Evolutionary conservation across 1,140 invertebrate genomes (phyloP).

Genomic region (Littorina saxatilis): DNA sequence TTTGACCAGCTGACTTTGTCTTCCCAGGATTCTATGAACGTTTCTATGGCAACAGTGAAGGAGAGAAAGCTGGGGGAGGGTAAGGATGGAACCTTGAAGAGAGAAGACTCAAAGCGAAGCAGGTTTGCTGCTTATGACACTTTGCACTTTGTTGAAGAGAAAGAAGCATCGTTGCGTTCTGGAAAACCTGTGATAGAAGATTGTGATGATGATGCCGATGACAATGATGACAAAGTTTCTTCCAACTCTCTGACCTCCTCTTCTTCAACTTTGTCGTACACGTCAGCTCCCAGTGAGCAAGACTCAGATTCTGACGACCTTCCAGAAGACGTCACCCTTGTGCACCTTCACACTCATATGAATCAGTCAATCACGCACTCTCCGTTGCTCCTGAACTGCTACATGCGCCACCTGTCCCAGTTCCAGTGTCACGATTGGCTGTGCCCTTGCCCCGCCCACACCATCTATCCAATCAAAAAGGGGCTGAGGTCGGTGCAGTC

Average conservation of each 20-base stretch:
- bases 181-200: neutral
- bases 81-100: conserved; percentile 19
- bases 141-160: neutral
- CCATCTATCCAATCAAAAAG: conserved; percentile 38
- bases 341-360: conserved; percentile 96
- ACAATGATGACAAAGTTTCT: conserved; percentile 9
- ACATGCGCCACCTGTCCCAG: conserved; percentile 94
- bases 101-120: neutral
- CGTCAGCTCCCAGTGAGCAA: conserved; percentile 86
- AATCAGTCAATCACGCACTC: conserved; percentile 94
- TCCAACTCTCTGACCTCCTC: conserved; percentile 49
- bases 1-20: neutral
- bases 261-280: conserved; percentile 83
- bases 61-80: neutral
- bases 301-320: conserved; percentile 45
- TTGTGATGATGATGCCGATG: conserved; percentile 17
- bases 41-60: neutral
- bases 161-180: neutral
- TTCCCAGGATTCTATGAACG: neutral
- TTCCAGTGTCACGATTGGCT: conserved; percentile 79
- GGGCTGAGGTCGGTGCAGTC: conserved; percentile 61
- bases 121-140: neutral
- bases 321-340: conserved; percentile 79
- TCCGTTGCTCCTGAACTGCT: conserved; percentile 94
- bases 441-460: conserved; percentile 61